These are phyloP conservation scores for Tauraco erythrolophus DNA, from an alignment of 2,113 vertebrate species.

Conservation along the genomic window DNA sequence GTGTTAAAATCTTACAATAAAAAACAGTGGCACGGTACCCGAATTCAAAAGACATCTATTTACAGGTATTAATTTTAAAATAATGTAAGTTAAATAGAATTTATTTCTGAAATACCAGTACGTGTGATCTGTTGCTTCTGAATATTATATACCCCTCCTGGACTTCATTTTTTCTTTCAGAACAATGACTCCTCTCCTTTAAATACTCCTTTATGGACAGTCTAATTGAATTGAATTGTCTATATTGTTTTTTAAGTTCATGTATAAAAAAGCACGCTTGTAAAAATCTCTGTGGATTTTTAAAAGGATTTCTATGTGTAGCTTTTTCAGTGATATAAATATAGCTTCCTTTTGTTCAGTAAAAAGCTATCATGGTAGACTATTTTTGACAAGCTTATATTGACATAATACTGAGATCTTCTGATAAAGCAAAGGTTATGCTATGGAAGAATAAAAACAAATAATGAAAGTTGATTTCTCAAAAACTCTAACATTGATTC, in stretches of 20 bases:
- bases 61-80: background rate
- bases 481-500: background rate
- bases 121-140: background rate
- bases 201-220: background rate
- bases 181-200: background rate
- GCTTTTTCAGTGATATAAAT: background rate
- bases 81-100: background rate
- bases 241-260: background rate
- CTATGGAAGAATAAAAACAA: background rate
- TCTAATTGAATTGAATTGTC: background rate
- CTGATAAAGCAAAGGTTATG: background rate
- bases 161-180: background rate
- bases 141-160: background rate
- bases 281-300: background rate
- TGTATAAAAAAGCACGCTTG: background rate
- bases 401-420: background rate
- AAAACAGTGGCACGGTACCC: background rate
- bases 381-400: background rate
- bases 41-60: background rate
- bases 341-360: background rate
- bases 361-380: background rate
- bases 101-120: background rate
- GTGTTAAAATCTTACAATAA: background rate
- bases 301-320: background rate
- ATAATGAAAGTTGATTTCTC: background rate